These are phyloP conservation scores for Campoplex capitator DNA, from an alignment of 2,888 invertebrate species.

Conservation along the genomic window DNA sequence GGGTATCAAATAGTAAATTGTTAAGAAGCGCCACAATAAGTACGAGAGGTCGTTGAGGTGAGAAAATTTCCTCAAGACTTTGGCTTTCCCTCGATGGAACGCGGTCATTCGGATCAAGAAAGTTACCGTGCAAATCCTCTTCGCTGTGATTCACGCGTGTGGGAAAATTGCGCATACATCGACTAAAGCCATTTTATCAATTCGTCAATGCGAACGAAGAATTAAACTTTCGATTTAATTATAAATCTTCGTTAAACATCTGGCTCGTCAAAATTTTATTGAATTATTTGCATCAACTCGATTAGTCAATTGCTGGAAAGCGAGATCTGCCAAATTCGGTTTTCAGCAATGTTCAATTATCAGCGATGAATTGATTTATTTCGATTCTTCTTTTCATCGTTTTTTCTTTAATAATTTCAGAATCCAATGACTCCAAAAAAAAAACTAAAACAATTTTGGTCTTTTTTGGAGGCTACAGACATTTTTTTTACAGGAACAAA, in stretches of 20 bases:
- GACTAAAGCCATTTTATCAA: slow-evolving; percentile 48
- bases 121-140: slow-evolving; percentile 37
- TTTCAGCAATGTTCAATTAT: neutral
- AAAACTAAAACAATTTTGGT: no score
- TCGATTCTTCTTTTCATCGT: no score
- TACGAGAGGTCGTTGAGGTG: slow-evolving; percentile 69
- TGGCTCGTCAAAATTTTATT: neutral
- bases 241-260: neutral
- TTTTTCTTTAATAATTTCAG: no score
- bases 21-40: neutral
- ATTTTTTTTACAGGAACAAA: no score
- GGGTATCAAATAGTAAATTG: slow-evolving; percentile 13
- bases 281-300: neutral
- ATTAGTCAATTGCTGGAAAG: neutral
- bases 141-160: neutral
- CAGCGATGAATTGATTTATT: no score
- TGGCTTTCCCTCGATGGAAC: slow-evolving; percentile 74
- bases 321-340: neutral
- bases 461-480: no score
- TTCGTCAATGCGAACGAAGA: slow-evolving; percentile 39
- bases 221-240: slow-evolving; percentile 60
- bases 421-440: no score
- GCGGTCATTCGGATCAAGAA: slow-evolving; percentile 67
- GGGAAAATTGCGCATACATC: slow-evolving; percentile 31
- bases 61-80: slow-evolving; percentile 69